These are phyloP conservation scores for Battus philenor DNA, from an alignment of 1,140 invertebrate species.

Conservation along the genomic window DNA sequence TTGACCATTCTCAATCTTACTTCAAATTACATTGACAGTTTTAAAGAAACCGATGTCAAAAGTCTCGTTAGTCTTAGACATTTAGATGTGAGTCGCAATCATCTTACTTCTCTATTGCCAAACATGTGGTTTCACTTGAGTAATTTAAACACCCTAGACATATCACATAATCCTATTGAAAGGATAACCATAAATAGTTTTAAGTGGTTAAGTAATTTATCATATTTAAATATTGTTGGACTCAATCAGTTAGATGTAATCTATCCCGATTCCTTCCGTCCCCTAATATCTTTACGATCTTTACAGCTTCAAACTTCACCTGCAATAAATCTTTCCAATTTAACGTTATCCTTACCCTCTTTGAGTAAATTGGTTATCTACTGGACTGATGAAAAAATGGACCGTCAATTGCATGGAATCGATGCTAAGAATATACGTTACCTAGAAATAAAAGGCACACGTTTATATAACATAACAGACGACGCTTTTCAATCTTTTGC, in stretches of 20 bases:
- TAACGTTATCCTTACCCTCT: conserved; percentile 65
- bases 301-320: conserved; percentile 68
- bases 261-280: conserved; percentile 80
- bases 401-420: conserved; percentile 80
- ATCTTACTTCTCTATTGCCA: conserved; percentile 79
- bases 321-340: conserved; percentile 77
- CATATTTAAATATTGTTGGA: conserved; percentile 76
- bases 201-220: conserved; percentile 75
- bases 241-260: conserved; percentile 79
- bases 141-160: conserved; percentile 78
- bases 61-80: conserved; percentile 79
- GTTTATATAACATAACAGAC: conserved; percentile 81
- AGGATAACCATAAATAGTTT: conserved; percentile 74
- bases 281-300: conserved; percentile 76
- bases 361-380: conserved; percentile 82
- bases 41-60: conserved; percentile 79
- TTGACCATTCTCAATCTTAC: conserved; percentile 86
- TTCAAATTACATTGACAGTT: conserved; percentile 81
- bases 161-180: conserved; percentile 81
- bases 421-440: conserved; percentile 86
- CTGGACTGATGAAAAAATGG: conserved; percentile 82
- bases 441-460: conserved; percentile 85
- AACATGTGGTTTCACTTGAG: conserved; percentile 77
- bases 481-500: conserved; percentile 83
- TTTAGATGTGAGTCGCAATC: conserved; percentile 82